Conservation (phyloP, 2,888 invertebrate species). For the Noctua pronuba region DNA sequence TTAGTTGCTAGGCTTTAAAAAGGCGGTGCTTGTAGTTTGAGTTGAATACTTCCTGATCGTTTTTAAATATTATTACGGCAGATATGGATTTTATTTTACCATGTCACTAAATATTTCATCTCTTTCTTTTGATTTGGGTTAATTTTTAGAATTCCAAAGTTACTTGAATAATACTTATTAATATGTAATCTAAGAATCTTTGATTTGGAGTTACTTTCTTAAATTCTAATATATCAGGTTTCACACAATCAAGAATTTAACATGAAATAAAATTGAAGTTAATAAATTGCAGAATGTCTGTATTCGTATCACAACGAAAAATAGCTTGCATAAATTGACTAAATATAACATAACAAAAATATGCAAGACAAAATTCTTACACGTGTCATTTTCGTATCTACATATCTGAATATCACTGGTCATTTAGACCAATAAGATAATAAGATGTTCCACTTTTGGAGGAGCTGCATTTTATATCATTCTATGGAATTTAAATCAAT, state of each 20-base stretch:
- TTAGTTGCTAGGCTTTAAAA: neutral
- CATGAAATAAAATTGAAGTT: neutral
- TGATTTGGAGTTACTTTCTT: neutral
- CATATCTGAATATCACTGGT: no score
- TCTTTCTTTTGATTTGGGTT: neutral
- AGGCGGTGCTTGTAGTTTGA: neutral
- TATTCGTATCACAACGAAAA: neutral
- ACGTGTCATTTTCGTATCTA: no score
- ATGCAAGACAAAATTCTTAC: no score
- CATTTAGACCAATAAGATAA: no score
- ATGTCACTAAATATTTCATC: neutral
- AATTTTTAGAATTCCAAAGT: neutral
- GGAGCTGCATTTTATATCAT: neutral
- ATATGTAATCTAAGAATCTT: conserved; percentile 4
- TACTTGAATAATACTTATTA: neutral
- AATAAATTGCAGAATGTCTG: neutral
- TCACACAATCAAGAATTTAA: neutral
- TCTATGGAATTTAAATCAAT: neutral
- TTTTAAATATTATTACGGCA: neutral
- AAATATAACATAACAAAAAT: no score
- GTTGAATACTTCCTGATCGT: conserved; percentile 2
- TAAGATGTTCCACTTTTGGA: no score
- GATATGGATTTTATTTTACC: neutral
- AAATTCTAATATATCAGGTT: neutral
- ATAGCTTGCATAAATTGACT: no score